These are phyloP conservation scores for Delia radicum DNA, from an alignment of 1,140 invertebrate species.

Conservation along the genomic window DNA sequence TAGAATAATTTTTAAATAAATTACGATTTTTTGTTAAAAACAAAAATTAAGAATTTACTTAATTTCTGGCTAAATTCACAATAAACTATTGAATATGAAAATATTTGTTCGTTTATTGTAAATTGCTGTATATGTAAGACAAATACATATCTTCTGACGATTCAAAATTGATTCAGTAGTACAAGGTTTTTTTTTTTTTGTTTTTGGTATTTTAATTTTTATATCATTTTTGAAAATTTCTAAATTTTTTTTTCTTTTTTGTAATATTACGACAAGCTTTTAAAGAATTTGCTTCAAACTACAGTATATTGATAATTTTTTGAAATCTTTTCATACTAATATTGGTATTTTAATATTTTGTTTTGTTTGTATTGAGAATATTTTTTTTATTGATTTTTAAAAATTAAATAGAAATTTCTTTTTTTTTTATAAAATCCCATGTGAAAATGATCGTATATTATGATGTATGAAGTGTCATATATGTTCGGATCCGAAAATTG, in stretches of 20 bases:
- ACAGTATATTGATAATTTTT: conserved; percentile 7
- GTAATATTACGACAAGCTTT: conserved; percentile 22
- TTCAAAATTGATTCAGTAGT: background rate
- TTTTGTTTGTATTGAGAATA: background rate
- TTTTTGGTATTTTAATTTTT: background rate
- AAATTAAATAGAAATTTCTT: conserved; percentile 3
- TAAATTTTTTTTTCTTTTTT: conserved; percentile 13
- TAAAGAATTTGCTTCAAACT: conserved; percentile 21
- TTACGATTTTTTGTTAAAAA: background rate
- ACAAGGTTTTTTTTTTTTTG: background rate
- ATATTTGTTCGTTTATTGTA: background rate
- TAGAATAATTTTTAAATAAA: conserved; percentile 5
- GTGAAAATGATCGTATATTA: too few relatives aligned
- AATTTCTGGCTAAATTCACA: background rate
- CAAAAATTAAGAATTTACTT: background rate
- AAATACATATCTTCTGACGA: background rate
- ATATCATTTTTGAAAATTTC: conserved; percentile 8
- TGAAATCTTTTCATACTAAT: conserved; percentile 9
- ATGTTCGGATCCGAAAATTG: too few relatives aligned
- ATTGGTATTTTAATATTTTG: background rate
- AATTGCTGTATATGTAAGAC: background rate
- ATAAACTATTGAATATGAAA: background rate
- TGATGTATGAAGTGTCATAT: too few relatives aligned
- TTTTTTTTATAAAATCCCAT: background rate
- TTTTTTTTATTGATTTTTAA: background rate